These are phyloP conservation scores for Escarpia spicata DNA, from an alignment of 2,888 invertebrate genomes.

Conservation along the genomic window DNA sequence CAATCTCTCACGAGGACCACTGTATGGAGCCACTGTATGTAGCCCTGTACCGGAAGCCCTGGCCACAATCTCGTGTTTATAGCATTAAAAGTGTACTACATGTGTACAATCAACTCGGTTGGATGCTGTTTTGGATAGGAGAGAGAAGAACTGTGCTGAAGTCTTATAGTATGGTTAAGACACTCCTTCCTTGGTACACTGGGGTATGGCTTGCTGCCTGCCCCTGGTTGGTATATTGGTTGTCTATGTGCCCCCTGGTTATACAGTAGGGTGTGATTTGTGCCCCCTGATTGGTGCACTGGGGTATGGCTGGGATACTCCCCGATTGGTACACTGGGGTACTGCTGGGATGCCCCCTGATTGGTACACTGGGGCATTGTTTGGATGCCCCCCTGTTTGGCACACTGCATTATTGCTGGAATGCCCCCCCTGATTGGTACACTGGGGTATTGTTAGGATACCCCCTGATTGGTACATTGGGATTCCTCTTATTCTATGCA, in stretches of 20 bases:
- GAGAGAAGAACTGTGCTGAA: not conserved
- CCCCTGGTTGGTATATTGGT: not conserved
- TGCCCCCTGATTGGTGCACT: not conserved
- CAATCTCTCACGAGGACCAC: not conserved
- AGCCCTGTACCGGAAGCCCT: not conserved
- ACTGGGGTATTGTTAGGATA: not conserved
- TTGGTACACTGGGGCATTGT: too few species aligned
- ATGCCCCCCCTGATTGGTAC: not conserved
- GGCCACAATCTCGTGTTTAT: not conserved
- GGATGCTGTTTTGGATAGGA: not conserved
- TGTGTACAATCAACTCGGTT: not conserved
- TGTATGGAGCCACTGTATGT: not conserved
- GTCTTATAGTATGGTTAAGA: not conserved
- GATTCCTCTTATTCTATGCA: not conserved
- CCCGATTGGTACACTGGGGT: too few species aligned
- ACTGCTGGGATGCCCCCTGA: too few species aligned
- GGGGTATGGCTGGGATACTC: not conserved
- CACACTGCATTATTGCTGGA: not conserved
- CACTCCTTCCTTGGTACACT: not conserved
- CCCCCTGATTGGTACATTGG: not conserved
- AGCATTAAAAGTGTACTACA: not conserved
- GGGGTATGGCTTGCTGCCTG: not conserved
- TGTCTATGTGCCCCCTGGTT: not conserved
- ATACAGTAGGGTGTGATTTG: not conserved
- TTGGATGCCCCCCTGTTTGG: too few species aligned